Percentiles rank a stretch among this genome's conserved stretches.
Evolutionary conservation across 2,113 vertebrate genomes (phyloP).

Genomic region (Notothenia coriiceps): DNA sequence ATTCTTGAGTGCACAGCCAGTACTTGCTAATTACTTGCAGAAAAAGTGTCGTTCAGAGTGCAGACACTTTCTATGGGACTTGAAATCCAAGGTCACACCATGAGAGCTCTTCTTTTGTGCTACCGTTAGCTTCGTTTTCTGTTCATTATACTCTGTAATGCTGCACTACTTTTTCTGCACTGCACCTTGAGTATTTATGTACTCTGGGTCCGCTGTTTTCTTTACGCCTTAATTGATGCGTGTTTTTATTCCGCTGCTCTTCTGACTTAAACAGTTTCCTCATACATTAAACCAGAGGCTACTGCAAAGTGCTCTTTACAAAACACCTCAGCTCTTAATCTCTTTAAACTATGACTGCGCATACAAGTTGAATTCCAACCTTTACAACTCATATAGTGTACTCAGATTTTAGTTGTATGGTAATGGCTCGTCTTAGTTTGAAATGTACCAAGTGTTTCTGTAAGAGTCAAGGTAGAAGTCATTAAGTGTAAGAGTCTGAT

Average conservation of each 20-base stretch:
- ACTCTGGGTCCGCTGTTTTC: not conserved
- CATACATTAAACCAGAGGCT: slow-evolving; percentile 21
- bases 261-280: not conserved
- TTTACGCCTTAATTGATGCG: slow-evolving; percentile 35
- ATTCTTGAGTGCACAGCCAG: not conserved
- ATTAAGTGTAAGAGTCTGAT: not conserved
- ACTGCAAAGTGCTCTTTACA: not conserved
- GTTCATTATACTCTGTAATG: too few species aligned
- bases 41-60: not conserved
- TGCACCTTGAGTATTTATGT: not conserved
- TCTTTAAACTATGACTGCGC: slow-evolving; percentile 9
- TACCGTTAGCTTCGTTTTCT: too few species aligned
- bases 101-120: not conserved
- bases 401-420: too few species aligned
- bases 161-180: not conserved
- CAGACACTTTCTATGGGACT: not conserved
- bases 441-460: not conserved
- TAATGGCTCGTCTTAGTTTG: too few species aligned
- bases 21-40: slow-evolving; percentile 4
- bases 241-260: slow-evolving; percentile 6
- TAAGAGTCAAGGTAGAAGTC: not conserved
- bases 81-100: slow-evolving; percentile 4
- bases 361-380: not conserved
- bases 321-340: not conserved
- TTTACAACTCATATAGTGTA: too few species aligned